Evolutionary conservation across 2,888 invertebrate species (phyloP), one percentile per base, ranked within the genome.

Genomic region (Synanthedon formicaeformis): DNA sequence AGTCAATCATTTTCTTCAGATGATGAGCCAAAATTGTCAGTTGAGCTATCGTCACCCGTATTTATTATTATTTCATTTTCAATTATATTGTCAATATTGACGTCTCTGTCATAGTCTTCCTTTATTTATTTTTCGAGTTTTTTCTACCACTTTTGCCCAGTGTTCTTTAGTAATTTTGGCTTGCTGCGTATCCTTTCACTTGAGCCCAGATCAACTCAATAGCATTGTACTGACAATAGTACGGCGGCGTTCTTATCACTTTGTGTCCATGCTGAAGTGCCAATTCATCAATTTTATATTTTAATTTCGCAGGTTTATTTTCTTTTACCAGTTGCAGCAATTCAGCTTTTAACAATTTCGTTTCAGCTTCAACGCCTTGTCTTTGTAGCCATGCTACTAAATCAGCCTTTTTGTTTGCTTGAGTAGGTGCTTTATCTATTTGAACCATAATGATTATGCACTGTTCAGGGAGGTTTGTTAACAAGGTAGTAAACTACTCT

Each of bases 151-250:
- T 51, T 55, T 55, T 49, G 40, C 52, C 48, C 52, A 52, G 49
- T 52, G 53, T 34, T 58, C 54, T 51, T 41, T 51, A 50, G 55
- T 56, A 50, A 55, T 51, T 52, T 54, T 55, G 52, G 40, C 54
- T 50, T 51, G 54, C 54, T 14, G 57, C 54, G 50, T 54, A 55
- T 51, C 14, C 16, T 48, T n/a, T 48, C 4, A 41, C 23, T 23
- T 23, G 23, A 23, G 23, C 23, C 23, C 23, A 23, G 23, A 23
- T 23, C 23, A 23, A 23, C 41, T 41, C 41, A 48, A 48, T 13
- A 48, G 14, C 3, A 48, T 48, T 48, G 16, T 48, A 13, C 14
- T 48, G 16, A n/a, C n/a, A 41, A 16, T 48, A 16, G 3, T 13
- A 48, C 41, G 41, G 6, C 41, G 41, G 41, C n/a, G 13, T 41